phyloP scores from a whole-genome alignment of 2,888 invertebrate species.

The Orthonychiurus folsomi region DNA sequence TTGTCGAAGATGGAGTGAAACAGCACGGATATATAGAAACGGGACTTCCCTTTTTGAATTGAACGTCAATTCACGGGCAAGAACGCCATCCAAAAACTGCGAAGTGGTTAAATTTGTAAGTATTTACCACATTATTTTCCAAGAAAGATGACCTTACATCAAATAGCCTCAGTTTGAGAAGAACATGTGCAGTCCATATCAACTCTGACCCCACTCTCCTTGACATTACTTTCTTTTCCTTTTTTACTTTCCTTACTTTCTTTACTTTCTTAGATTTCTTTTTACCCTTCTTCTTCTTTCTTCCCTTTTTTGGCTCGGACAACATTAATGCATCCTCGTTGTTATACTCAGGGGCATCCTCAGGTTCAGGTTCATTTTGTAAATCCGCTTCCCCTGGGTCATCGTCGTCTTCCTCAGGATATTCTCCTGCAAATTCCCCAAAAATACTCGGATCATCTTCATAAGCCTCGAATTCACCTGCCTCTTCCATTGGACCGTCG shows the following conservation, averaged over 20 bases:
- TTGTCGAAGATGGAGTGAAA: slow-evolving; percentile 24
- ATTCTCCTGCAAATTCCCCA: too few relatives aligned
- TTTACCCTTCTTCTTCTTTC: slow-evolving; percentile 4
- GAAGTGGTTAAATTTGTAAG: slow-evolving; percentile 1
- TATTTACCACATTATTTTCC: slow-evolving; percentile 3
- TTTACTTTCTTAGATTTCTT: not conserved
- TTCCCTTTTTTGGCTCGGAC: not conserved
- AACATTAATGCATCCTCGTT: too few relatives aligned
- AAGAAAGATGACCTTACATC: slow-evolving; percentile 26
- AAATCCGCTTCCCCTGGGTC: too few relatives aligned
- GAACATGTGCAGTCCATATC: slow-evolving; percentile 34
- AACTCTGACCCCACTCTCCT: slow-evolving; percentile 26
- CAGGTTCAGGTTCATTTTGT: too few relatives aligned
- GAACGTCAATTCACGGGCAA: slow-evolving; percentile 29
- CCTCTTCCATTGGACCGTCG: too few relatives aligned
- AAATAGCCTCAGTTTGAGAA: slow-evolving; percentile 32
- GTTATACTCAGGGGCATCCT: too few relatives aligned
- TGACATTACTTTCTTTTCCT: slow-evolving; percentile 3
- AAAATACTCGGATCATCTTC: too few relatives aligned
- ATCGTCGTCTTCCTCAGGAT: too few relatives aligned
- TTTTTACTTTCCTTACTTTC: slow-evolving; percentile 9
- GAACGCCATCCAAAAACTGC: slow-evolving; percentile 30
- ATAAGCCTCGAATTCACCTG: too few relatives aligned
- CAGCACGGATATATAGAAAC: slow-evolving; percentile 30
- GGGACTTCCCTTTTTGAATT: slow-evolving; percentile 20